Conservation (phyloP, 2,797 vertebrate species). For the Acanthis flammea region DNA sequence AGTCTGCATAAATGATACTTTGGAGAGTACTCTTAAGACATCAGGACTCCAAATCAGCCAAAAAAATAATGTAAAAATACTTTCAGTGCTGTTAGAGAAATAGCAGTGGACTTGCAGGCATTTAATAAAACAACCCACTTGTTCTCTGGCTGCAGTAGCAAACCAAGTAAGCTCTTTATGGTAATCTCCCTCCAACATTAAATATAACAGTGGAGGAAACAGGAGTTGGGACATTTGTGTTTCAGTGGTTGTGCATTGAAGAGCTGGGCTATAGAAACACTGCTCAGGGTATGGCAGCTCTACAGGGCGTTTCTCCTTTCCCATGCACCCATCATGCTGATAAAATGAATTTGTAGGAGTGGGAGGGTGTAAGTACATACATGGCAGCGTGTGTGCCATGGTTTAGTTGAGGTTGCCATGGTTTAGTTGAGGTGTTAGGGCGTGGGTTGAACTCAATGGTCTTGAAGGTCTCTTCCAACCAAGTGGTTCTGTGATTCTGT, state of each 20-base stretch:
- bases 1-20: neutral
- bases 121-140: neutral
- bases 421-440: neutral
- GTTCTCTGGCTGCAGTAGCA: neutral
- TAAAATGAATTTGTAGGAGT: accelerated
- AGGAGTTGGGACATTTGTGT: accelerated
- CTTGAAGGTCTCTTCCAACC: neutral
- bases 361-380: accelerated
- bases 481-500: neutral
- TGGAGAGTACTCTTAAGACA: neutral
- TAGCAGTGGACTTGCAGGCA: neutral
- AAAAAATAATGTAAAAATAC: neutral
- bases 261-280: neutral
- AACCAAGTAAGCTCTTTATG: neutral
- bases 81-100: neutral
- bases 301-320: neutral
- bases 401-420: neutral
- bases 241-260: neutral
- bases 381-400: accelerated
- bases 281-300: accelerated
- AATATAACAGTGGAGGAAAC: neutral
- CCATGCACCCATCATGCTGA: accelerated
- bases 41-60: neutral
- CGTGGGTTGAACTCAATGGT: neutral
- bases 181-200: neutral